Evolutionary conservation across 2,888 invertebrate species (phyloP), one percentile per base, ranked within the genome.

Genomic region (Pseudanteris insignis): DNA sequence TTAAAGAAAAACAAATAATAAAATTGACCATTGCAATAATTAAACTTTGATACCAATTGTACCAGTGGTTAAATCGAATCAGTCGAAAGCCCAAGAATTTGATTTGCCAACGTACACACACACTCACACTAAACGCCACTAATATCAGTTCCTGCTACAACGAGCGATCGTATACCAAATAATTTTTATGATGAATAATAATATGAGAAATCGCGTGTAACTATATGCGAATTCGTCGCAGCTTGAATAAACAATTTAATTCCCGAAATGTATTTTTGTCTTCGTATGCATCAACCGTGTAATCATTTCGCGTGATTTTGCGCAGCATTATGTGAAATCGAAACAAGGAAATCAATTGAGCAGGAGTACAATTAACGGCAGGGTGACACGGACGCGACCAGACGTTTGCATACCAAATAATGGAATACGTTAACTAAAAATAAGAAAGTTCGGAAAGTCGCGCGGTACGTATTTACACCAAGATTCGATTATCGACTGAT

Each of bases 121-220:
- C 54, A n/a, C n/a, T n/a, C n/a, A n/a, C n/a, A n/a, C 7, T 54
- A 47, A 59, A 29, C 46, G 47, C 51, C 48, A 70, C 68, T 69
- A 71, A 68, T 61, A 73, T 76, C 73, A 75, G 75, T 75, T 75
- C 75, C 75, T 75, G 73, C 70, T 74, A 69, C 51, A 65, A 66
- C 71, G 72, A 72, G 74, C 74, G 70, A 73, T 75, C 67, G 67
- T 69, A 74, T 75, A 75, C 75, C 75, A 75, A 75, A 74, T 75
- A 75, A 69, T 73, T 73, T 26, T 68, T 67, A 69, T 44, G 46
- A 54, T 43, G 54, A 44, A 41, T 47, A 59, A 57, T 51, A 33
- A 50, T n/a, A n/a, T n/a, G n/a, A n/a, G n/a, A n/a, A n/a, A n/a
- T n/a, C n/a, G n/a, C n/a, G n/a, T n/a, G 29, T 24, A 37, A 53